phyloP scores from a whole-genome alignment of 2,797 vertebrate species.

The Caiman crocodilus region DNA sequence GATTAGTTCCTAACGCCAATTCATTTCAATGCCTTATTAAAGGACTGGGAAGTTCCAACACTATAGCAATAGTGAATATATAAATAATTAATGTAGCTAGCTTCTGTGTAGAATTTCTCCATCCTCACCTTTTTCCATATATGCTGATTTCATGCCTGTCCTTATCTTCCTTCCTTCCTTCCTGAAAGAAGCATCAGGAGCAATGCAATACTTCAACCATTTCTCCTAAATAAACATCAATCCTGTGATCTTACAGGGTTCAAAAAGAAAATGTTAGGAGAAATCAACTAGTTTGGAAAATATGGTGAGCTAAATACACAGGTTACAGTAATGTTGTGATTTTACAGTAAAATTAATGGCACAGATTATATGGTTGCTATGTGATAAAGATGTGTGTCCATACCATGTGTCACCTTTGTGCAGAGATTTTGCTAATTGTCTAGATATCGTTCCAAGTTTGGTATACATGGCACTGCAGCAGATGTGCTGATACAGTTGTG shows the following conservation, averaged over 20 bases:
- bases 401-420: background rate
- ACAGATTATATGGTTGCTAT: background rate
- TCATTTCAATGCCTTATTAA: background rate
- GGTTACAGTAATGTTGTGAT: rapidly evolving
- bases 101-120: background rate
- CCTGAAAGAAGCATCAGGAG: too few species aligned
- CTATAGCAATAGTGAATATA: background rate
- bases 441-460: background rate
- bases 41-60: rapidly evolving
- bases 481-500: rapidly evolving
- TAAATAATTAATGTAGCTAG: background rate
- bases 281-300: background rate
- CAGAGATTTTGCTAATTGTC: background rate
- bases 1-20: background rate
- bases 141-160: background rate
- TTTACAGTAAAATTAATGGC: too few species aligned
- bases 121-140: background rate
- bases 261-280: too few species aligned
- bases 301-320: rapidly evolving
- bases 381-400: background rate
- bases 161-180: too few species aligned
- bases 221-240: rapidly evolving
- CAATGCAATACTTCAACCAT: background rate
- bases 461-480: rapidly evolving
- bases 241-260: rapidly evolving